Conservation (phyloP, 2,113 vertebrate species). For the Cyprinodon tularosa region DNA sequence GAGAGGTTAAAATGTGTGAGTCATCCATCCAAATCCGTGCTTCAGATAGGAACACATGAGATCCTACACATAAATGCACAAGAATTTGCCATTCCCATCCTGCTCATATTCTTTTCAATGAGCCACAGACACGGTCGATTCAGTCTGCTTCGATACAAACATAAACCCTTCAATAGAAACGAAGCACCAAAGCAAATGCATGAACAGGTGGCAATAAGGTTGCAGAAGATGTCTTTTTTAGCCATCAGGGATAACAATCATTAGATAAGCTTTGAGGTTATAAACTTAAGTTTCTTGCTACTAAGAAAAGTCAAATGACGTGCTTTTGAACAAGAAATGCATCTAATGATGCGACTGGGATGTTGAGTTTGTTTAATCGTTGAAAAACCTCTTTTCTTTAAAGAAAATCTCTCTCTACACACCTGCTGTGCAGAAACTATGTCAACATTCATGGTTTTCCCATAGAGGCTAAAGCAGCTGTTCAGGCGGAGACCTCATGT, state of each 20-base stretch:
- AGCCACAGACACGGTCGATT: constrained; percentile 20
- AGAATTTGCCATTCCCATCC: constrained; percentile 21
- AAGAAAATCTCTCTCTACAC: neutral
- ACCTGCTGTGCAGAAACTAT: constrained; percentile 20
- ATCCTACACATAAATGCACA: constrained; percentile 3
- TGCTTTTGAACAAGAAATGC: constrained; percentile 31
- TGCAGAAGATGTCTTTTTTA: constrained; percentile 17
- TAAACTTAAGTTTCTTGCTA: constrained; percentile 30
- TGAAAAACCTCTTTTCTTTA: constrained; percentile 7
- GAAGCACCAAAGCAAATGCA: constrained; percentile 30
- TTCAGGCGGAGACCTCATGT: constrained; percentile 2
- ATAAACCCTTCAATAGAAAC: constrained; percentile 27
- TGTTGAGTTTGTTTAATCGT: constrained; percentile 1
- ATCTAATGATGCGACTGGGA: constrained; percentile 21
- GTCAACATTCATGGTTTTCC: neutral
- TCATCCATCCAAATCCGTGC: constrained; percentile 47
- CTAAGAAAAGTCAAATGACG: constrained; percentile 23
- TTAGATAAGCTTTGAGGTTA: constrained; percentile 24
- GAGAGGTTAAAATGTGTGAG: constrained; percentile 31
- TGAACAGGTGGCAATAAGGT: constrained; percentile 34
- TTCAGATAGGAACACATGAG: constrained; percentile 21
- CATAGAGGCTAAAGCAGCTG: neutral
- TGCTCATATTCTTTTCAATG: constrained; percentile 25
- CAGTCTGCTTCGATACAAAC: constrained; percentile 14
- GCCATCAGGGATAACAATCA: constrained; percentile 34